Conservation (phyloP, 1,140 invertebrate species). For the Nomia melanderi region DNA sequence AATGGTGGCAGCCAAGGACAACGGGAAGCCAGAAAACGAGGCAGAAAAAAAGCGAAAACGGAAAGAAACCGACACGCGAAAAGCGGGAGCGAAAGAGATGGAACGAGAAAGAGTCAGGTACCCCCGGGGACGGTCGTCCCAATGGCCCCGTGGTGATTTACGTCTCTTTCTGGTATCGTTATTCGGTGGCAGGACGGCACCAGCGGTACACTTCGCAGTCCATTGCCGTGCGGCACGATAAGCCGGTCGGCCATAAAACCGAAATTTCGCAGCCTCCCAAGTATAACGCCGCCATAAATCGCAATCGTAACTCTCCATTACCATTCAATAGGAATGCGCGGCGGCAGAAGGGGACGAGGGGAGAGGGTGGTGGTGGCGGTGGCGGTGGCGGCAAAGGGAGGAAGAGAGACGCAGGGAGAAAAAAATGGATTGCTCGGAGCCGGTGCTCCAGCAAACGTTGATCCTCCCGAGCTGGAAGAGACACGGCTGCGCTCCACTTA, state of each 20-base stretch:
- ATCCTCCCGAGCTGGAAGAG: constrained; percentile 34
- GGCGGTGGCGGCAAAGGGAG: background rate
- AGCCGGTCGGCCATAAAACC: constrained; percentile 65
- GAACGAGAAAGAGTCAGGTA: background rate
- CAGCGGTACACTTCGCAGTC: constrained; percentile 55
- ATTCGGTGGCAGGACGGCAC: constrained; percentile 57
- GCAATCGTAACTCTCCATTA: constrained; percentile 68
- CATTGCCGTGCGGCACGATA: constrained; percentile 63
- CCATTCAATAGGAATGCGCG: constrained; percentile 59
- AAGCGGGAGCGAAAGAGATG: background rate
- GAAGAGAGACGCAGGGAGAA: background rate
- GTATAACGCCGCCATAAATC: constrained; percentile 66
- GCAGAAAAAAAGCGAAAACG: too few species aligned
- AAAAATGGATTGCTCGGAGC: constrained; percentile 43
- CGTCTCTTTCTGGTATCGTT: constrained; percentile 66
- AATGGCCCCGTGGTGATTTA: constrained; percentile 60
- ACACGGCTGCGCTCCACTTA: constrained; percentile 31
- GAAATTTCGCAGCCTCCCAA: constrained; percentile 67
- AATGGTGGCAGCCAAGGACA: too few species aligned
- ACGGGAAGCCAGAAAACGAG: too few species aligned
- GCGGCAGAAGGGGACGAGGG: background rate
- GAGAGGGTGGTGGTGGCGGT: background rate
- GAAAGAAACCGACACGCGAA: too few species aligned
- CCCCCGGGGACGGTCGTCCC: constrained; percentile 15
- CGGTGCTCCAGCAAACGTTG: constrained; percentile 16